Percentiles rank a stretch among this genome's conserved stretches.
These are phyloP conservation scores for Periplaneta americana DNA, from an alignment of 1,140 invertebrate genomes.

Conservation along the genomic window DNA sequence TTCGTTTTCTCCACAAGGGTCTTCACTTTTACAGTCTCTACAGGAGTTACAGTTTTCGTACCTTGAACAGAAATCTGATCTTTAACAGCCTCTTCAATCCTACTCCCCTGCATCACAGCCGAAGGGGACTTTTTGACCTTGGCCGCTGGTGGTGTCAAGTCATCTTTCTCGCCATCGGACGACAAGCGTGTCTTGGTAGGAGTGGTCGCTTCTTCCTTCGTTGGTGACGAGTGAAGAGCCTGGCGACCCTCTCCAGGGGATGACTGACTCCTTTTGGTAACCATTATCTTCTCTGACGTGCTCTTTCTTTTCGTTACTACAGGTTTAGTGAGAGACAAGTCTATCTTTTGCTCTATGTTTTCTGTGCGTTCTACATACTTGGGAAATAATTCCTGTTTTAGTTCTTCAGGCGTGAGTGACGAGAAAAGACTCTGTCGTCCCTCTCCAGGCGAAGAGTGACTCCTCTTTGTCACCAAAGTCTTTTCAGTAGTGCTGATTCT, in stretches of 20 bases:
- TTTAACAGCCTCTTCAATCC: too few species aligned
- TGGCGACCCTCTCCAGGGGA: not conserved
- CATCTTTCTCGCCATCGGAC: not conserved
- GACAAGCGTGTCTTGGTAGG: conserved; percentile 14
- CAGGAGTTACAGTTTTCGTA: too few species aligned
- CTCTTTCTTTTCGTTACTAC: not conserved
- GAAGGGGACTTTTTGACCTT: not conserved
- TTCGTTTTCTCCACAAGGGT: too few species aligned
- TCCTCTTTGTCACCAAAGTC: conserved; percentile 3
- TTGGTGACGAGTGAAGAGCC: conserved; percentile 22
- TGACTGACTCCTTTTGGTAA: not conserved
- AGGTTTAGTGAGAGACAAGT: not conserved
- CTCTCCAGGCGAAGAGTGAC: conserved; percentile 9
- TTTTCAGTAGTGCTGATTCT: not conserved
- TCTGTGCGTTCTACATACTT: not conserved
- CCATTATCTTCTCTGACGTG: not conserved
- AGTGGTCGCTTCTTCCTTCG: conserved; percentile 37
- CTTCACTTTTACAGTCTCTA: not conserved
- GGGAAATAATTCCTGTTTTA: not conserved
- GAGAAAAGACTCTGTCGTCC: not conserved
- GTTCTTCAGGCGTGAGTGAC: conserved; percentile 29
- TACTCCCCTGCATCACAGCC: too few species aligned
- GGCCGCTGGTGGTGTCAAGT: not conserved
- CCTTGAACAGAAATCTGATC: too few species aligned
- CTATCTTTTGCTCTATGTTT: not conserved